Conservation (phyloP, 2,113 vertebrate genomes). For the Heterochromis multidens region DNA sequence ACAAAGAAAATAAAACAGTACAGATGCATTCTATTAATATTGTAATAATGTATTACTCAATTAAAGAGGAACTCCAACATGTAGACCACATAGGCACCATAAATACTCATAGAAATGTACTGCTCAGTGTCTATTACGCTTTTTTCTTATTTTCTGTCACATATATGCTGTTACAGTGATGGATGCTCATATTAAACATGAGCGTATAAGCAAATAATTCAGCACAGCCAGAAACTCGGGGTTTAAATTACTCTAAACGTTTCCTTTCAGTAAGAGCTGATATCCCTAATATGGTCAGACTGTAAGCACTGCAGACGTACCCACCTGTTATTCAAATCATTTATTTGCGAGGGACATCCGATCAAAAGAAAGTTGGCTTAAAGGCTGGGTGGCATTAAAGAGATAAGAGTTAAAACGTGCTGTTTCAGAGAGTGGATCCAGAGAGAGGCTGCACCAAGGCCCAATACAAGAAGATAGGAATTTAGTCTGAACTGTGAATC, state of each 20-base stretch:
- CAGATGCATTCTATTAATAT: neutral
- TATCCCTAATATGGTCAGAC: neutral
- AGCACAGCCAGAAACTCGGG: neutral
- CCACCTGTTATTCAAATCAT: neutral
- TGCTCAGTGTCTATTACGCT: neutral
- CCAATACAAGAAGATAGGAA: neutral
- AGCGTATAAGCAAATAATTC: neutral
- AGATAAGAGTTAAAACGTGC: too few species aligned
- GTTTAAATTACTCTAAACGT: neutral
- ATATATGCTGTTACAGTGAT: neutral
- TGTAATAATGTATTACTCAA: neutral
- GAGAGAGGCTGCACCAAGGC: neutral
- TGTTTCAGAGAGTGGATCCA: neutral
- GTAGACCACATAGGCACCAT: neutral
- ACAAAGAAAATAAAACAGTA: neutral
- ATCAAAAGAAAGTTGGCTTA: neutral
- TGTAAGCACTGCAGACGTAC: neutral
- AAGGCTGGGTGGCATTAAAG: neutral
- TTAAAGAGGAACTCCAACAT: neutral
- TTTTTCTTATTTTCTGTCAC: neutral
- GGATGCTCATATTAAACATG: neutral
- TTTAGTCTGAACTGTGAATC: neutral
- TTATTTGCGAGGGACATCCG: neutral
- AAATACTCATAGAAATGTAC: neutral
- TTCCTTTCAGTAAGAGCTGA: neutral